Evolutionary conservation across 1,140 invertebrate genomes (phyloP).

Genomic region (Homalodisca vitripennis): DNA sequence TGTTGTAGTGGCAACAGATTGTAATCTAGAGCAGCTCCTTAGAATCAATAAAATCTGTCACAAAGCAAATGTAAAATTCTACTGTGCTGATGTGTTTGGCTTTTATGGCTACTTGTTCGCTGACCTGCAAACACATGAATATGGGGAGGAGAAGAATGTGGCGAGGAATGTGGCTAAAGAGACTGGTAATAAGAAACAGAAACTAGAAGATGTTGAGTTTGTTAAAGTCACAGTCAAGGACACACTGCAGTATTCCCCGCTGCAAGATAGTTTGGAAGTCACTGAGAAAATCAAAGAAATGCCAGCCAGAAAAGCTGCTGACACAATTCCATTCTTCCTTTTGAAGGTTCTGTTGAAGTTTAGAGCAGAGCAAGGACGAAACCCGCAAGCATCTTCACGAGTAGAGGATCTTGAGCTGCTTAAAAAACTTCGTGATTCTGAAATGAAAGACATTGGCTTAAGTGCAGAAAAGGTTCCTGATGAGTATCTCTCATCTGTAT

Average conservation of each 20-base stretch:
- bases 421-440: constrained; percentile 59
- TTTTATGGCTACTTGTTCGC: constrained; percentile 89
- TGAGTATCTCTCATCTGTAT: constrained; percentile 54
- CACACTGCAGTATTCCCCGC: neutral
- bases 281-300: neutral
- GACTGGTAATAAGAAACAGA: no score
- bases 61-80: constrained; percentile 78
- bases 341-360: constrained; percentile 67
- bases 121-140: constrained; percentile 85
- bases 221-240: neutral
- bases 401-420: constrained; percentile 62
- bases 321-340: constrained; percentile 44
- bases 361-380: constrained; percentile 63
- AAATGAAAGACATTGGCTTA: constrained; percentile 56
- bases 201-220: constrained; percentile 47
- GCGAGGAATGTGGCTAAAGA: constrained; percentile 1
- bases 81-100: constrained; percentile 91
- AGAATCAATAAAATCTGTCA: constrained; percentile 80
- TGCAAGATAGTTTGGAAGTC: neutral
- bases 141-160: constrained; percentile 58
- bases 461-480: constrained; percentile 51
- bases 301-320: neutral
- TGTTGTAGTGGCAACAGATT: constrained; percentile 80
- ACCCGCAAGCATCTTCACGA: constrained; percentile 62
- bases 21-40: constrained; percentile 66